Evolutionary conservation across 2,113 vertebrate species (phyloP).

Genomic region (Penelope pileata): DNA sequence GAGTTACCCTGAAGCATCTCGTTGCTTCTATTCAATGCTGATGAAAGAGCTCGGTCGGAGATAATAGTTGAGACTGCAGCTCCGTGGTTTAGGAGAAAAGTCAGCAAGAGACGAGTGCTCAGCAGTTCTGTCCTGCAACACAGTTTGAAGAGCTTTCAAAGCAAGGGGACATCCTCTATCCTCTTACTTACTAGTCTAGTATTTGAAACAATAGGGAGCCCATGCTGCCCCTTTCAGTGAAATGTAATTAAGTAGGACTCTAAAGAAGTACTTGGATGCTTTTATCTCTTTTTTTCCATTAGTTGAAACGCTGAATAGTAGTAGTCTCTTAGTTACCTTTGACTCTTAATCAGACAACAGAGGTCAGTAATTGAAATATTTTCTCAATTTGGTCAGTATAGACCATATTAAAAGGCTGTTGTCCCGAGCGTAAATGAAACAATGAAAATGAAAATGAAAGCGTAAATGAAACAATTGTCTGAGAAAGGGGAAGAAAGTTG

Average conservation of each 20-base stretch:
- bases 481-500: neutral
- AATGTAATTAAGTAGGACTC: neutral
- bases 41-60: neutral
- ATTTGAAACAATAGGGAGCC: neutral
- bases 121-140: neutral
- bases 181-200: neutral
- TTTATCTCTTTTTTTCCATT: neutral
- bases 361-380: neutral
- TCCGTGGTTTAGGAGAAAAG: neutral
- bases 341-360: neutral
- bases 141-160: neutral
- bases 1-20: neutral
- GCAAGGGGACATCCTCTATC: neutral
- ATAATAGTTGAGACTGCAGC: neutral
- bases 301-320: neutral
- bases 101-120: neutral
- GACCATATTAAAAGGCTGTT: neutral
- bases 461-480: neutral
- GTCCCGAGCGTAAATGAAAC: neutral
- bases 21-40: neutral
- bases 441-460: no score
- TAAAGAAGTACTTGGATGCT: neutral
- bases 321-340: neutral
- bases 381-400: neutral
- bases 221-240: neutral